Evolutionary conservation across 2,797 vertebrate genomes (phyloP), one percentile per base, ranked within the genome.

Genomic region (Acipenser oxyrinchus): DNA sequence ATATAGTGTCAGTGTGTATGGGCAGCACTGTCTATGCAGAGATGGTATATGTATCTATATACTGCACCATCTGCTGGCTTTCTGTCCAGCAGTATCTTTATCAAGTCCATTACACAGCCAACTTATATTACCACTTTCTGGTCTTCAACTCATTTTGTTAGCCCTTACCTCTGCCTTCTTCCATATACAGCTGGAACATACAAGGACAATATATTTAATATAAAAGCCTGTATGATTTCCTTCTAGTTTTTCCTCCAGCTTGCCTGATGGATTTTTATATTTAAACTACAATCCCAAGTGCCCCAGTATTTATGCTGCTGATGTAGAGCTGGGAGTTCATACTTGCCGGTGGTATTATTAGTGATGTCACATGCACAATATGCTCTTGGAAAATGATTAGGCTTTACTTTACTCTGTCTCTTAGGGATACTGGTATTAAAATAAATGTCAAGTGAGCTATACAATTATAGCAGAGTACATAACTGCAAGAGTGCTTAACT

Each of bases 221-320:
- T 37, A 37, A 37, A 18, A 37, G 37, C 37, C 37, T 37, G 37
- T 37, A 37, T 37, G 37, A 37, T 37, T 37, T 37, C 37, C 37
- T 37, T 37, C 37, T 37, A 37, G 3, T 4, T 37, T 37, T 64
- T 73, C 72, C 68, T 23, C 49, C 66, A 75, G 73, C 68, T 72
- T 68, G 78, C 75, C 59, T 71, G 71, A 69, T 68, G 64, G 70
- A 73, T 57, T 37, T 73, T 80, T 63, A 74, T 69, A 67, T 76
- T 67, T 72, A 77, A 72, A 55, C 50, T 0, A 69, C 61, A 62
- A 58, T 69, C 69, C 48, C 51, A 37, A 12, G 15, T 49, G 71
- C 58, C 1, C 13, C 15, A 49, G 65, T 66, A 69, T 64, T 6
- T 12, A 53, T 60, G 55, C 57, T 52, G 68, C 61, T 70, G 71